Conservation (phyloP, 2,113 vertebrate species). For the Misgurnus anguillicaudatus region DNA sequence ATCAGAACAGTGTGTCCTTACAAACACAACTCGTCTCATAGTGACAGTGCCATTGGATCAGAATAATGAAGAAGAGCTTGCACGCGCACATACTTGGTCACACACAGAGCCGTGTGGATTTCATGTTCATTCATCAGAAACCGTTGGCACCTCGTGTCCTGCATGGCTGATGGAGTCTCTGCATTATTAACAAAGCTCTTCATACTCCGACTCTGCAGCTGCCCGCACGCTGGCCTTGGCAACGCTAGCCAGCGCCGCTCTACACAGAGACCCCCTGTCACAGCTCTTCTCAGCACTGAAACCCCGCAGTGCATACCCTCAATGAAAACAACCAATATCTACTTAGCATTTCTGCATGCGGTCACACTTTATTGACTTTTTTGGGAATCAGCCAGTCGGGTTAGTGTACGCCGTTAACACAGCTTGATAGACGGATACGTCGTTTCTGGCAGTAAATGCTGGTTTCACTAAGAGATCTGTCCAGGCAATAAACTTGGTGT, state of each 20-base stretch:
- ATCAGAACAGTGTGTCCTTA: neutral
- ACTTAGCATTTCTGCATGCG: neutral
- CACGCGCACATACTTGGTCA: neutral
- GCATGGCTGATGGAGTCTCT: constrained; percentile 36
- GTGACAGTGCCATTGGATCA: constrained; percentile 19
- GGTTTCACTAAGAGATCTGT: constrained; percentile 25
- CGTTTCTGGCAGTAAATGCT: neutral
- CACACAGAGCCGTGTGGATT: constrained; percentile 26
- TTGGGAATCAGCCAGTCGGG: neutral
- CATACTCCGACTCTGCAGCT: constrained; percentile 32
- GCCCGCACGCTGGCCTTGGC: constrained; percentile 20
- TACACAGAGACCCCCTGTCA: constrained; percentile 46
- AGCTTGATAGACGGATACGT: constrained; percentile 6
- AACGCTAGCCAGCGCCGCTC: neutral
- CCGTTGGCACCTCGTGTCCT: constrained; percentile 34
- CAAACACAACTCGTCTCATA: neutral
- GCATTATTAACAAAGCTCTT: constrained; percentile 48
- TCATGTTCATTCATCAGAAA: constrained; percentile 45
- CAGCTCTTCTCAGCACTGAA: constrained; percentile 33
- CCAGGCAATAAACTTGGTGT: constrained; percentile 15
- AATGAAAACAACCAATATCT: constrained; percentile 26
- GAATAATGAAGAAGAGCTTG: constrained; percentile 16
- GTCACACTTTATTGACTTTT: constrained; percentile 19
- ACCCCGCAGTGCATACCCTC: constrained; percentile 44
- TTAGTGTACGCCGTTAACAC: neutral